Conservation (phyloP, 2,888 invertebrate genomes). For the Fragum fragum region DNA sequence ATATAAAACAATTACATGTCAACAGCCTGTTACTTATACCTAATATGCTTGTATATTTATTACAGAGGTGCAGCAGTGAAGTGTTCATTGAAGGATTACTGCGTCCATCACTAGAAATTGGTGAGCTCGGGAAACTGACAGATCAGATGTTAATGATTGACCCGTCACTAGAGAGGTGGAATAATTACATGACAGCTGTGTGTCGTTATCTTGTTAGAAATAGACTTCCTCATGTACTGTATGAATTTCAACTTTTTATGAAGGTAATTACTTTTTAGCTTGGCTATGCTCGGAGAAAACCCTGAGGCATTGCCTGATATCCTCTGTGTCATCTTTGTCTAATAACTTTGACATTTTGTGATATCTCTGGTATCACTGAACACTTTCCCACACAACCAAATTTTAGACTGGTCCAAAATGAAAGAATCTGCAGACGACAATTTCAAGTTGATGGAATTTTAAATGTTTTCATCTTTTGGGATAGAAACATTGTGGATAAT, state of each 20-base stretch:
- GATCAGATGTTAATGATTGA: conserved; percentile 84
- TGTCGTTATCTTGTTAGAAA: conserved; percentile 85
- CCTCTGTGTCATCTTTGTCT: no score
- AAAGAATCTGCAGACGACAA: no score
- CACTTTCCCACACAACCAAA: no score
- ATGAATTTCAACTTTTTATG: conserved; percentile 87
- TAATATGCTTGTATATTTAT: not conserved
- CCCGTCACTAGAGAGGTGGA: conserved; percentile 83
- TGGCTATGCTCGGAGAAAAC: no score
- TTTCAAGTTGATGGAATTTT: no score
- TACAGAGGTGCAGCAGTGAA: conserved; percentile 82
- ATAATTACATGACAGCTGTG: conserved; percentile 82
- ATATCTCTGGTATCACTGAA: no score
- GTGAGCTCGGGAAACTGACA: conserved; percentile 81
- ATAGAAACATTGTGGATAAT: no score
- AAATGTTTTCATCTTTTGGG: no score
- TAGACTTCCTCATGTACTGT: conserved; percentile 82
- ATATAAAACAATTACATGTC: conserved; percentile 38
- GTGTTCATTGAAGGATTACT: conserved; percentile 86
- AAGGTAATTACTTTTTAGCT: no score
- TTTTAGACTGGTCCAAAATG: no score
- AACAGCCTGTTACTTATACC: not conserved
- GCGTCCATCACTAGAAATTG: conserved; percentile 81
- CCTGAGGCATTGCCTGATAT: no score
- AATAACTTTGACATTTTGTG: no score